phyloP scores from a whole-genome alignment of 2,113 vertebrate species.

The Haemorhous mexicanus region DNA sequence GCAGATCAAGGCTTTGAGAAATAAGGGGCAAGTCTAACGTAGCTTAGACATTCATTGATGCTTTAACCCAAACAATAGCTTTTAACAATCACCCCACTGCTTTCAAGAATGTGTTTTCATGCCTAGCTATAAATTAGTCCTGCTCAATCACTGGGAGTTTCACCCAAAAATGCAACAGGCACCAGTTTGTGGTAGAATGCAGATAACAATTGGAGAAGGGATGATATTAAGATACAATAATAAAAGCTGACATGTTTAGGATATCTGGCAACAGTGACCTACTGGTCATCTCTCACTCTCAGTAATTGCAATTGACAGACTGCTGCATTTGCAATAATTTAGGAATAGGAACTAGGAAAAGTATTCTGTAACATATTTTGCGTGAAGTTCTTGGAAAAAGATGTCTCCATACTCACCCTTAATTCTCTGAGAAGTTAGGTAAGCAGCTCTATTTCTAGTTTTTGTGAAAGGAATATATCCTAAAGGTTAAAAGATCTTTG shows the following conservation, averaged over 20 bases:
- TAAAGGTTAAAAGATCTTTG: neutral
- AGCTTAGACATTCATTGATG: neutral
- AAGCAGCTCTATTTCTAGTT: neutral
- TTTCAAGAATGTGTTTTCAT: neutral
- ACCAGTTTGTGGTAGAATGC: neutral
- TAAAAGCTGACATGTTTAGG: slow-evolving; percentile 30
- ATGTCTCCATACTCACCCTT: neutral
- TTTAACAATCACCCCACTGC: neutral
- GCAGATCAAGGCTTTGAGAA: slow-evolving; percentile 9
- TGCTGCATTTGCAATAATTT: slow-evolving; percentile 16
- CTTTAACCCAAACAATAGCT: neutral
- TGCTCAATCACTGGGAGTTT: neutral
- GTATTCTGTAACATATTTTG: neutral
- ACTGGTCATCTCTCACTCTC: neutral
- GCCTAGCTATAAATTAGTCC: neutral
- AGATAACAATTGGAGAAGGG: neutral
- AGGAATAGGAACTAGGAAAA: neutral
- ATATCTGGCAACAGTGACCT: slow-evolving; percentile 11
- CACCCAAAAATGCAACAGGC: neutral
- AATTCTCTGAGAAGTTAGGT: neutral
- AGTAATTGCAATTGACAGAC: slow-evolving; percentile 18
- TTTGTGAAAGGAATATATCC: neutral
- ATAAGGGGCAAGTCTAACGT: neutral
- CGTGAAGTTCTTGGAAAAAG: neutral
- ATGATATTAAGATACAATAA: slow-evolving; percentile 9